These are phyloP conservation scores for Dasysyrphus albostriatus DNA, from an alignment of 2,888 invertebrate species.

Conservation along the genomic window DNA sequence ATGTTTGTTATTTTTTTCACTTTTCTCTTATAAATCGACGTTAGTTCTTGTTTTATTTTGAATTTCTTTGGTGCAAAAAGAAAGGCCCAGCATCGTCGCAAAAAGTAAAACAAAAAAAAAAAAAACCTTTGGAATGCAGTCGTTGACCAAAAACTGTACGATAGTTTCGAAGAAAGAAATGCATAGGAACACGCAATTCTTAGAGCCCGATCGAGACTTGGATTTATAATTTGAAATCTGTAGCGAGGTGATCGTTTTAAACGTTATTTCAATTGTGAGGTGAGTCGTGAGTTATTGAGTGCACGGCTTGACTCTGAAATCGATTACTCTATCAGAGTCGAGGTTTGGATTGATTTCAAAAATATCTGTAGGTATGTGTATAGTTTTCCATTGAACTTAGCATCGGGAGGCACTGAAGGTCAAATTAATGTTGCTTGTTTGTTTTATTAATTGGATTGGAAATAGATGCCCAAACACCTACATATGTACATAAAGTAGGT, in stretches of 20 bases:
- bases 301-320: not conserved
- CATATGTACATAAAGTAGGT: not conserved
- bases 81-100: conserved; percentile 31
- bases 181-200: conserved; percentile 25
- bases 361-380: not conserved
- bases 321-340: not conserved
- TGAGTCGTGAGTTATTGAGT: conserved; percentile 8
- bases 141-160: conserved; percentile 14
- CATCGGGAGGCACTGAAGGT: not conserved
- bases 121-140: conserved; percentile 52
- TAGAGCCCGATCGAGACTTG: not conserved
- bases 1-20: conserved; percentile 53
- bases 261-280: conserved; percentile 13
- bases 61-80: conserved; percentile 32
- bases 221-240: not conserved
- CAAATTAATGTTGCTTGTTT: not conserved
- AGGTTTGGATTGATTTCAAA: not conserved
- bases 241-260: not conserved
- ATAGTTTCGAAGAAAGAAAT: conserved; percentile 44
- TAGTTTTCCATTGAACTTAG: not conserved
- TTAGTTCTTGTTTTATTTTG: conserved; percentile 28
- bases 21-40: not conserved
- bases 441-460: not conserved
- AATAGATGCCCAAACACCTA: not conserved
- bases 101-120: conserved; percentile 2